Percentiles rank a stretch among this genome's conserved stretches.
Evolutionary conservation across 2,113 vertebrate species (phyloP).

Genomic region (Sebastes fasciatus): DNA sequence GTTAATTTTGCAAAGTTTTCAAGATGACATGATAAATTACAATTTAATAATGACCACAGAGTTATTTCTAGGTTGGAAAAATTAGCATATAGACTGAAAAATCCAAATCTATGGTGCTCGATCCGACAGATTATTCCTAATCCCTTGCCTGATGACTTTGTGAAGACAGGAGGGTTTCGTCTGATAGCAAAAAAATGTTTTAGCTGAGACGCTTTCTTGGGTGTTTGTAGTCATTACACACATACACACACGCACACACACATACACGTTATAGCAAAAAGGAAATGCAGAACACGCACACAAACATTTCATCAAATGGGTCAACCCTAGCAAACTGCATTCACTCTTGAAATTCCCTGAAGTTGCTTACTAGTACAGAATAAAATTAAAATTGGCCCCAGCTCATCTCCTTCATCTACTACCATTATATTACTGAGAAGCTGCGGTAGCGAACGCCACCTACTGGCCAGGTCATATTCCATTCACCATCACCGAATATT

Average conservation of each 20-base stretch:
- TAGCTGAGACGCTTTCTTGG: conserved; percentile 2
- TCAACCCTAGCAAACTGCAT: conserved; percentile 38
- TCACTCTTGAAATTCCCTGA: conserved; percentile 76
- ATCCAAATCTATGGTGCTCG: not conserved
- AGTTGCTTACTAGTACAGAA: conserved; percentile 56
- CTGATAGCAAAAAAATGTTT: not conserved
- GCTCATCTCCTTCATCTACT: conserved; percentile 34
- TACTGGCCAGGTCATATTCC: conserved; percentile 49
- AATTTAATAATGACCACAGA: not conserved
- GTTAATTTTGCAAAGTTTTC: conserved; percentile 10
- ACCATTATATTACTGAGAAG: conserved; percentile 20
- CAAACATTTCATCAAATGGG: conserved; percentile 21
- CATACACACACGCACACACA: not conserved
- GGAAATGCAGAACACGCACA: conserved; percentile 17
- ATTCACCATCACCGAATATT: conserved; percentile 4
- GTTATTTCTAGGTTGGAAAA: not conserved
- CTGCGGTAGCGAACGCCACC: conserved; percentile 33
- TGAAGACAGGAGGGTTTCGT: not conserved
- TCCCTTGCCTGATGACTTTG: not conserved
- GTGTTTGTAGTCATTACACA: not conserved
- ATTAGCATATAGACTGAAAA: not conserved
- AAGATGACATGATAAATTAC: not conserved
- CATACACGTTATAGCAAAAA: conserved; percentile 10
- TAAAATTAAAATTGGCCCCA: conserved; percentile 50
- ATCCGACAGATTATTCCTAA: not conserved